Conservation (phyloP, 2,888 invertebrate genomes). For the Pammene fasciana region DNA sequence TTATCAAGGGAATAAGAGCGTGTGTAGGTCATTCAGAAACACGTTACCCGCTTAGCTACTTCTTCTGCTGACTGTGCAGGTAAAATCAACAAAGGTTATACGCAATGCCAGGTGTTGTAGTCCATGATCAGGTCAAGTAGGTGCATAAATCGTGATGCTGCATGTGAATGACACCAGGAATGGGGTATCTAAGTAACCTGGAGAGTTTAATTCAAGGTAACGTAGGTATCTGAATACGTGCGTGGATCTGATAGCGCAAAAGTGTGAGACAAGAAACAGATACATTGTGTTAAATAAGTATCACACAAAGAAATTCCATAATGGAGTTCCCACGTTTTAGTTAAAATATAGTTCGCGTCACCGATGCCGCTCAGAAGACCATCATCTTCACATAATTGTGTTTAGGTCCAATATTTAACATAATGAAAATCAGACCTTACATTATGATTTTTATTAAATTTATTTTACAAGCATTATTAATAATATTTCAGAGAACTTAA, state of each 20-base stretch:
- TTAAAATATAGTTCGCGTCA: constrained; percentile 42
- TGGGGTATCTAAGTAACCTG: no score
- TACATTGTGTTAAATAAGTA: constrained; percentile 47
- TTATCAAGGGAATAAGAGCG: no score
- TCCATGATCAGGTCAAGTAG: no score
- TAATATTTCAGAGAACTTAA: constrained; percentile 30
- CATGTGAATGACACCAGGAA: neutral
- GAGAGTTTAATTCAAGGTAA: neutral
- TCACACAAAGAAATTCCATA: constrained; percentile 48
- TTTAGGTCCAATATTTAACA: neutral
- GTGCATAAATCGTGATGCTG: no score
- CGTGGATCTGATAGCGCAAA: constrained; percentile 44
- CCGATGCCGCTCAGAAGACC: constrained; percentile 3
- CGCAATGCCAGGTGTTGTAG: no score
- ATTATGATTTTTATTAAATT: constrained; percentile 22
- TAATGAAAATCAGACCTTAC: neutral
- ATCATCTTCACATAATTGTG: constrained; percentile 9
- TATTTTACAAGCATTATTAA: constrained; percentile 30
- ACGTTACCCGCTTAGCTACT: no score
- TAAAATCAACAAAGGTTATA: no score
- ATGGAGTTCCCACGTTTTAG: constrained; percentile 51
- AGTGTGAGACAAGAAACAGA: constrained; percentile 48
- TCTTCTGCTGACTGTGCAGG: no score
- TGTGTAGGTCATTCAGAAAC: no score
- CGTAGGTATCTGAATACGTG: constrained; percentile 35